Conservation (phyloP, 92 coral and sea anemone species). For the Meandrina meandrites region DNA sequence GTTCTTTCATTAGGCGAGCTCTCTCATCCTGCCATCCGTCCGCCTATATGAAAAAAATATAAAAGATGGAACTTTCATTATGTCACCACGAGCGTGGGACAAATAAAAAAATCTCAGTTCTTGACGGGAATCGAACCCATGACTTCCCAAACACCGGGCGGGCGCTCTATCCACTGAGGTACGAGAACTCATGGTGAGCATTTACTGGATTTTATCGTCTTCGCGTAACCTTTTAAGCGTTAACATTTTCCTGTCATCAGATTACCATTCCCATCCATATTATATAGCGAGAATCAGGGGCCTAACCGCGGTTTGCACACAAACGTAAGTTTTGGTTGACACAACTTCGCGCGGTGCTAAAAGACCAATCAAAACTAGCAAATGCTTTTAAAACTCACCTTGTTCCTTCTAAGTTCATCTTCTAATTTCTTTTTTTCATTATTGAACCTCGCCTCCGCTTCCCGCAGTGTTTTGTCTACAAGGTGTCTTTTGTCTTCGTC, state of each 20-base stretch:
- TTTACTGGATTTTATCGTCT: background rate
- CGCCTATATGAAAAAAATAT: too few relatives aligned
- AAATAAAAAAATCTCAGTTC: too few relatives aligned
- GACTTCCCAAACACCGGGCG: too few relatives aligned
- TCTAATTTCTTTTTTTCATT: conserved; percentile 66
- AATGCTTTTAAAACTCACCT: conserved; percentile 36
- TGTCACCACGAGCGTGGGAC: too few relatives aligned
- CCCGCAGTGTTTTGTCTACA: conserved; percentile 60
- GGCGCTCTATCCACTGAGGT: too few relatives aligned
- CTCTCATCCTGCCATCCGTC: conserved; percentile 59
- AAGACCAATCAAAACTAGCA: background rate
- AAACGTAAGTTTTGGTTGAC: background rate
- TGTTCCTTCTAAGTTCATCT: conserved; percentile 63
- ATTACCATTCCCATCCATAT: background rate
- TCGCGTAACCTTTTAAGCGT: background rate
- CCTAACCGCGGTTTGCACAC: background rate
- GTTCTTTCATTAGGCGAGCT: conserved; percentile 51
- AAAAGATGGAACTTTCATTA: too few relatives aligned
- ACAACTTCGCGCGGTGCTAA: background rate
- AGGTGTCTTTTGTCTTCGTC: conserved; percentile 57
- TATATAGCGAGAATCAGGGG: background rate
- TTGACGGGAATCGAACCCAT: too few relatives aligned
- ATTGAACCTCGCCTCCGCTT: conserved; percentile 58
- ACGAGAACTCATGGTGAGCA: too few relatives aligned
- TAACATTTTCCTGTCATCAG: background rate